phyloP scores from a whole-genome alignment of 2,888 invertebrate species.

The Drosophila nigricruria region DNA sequence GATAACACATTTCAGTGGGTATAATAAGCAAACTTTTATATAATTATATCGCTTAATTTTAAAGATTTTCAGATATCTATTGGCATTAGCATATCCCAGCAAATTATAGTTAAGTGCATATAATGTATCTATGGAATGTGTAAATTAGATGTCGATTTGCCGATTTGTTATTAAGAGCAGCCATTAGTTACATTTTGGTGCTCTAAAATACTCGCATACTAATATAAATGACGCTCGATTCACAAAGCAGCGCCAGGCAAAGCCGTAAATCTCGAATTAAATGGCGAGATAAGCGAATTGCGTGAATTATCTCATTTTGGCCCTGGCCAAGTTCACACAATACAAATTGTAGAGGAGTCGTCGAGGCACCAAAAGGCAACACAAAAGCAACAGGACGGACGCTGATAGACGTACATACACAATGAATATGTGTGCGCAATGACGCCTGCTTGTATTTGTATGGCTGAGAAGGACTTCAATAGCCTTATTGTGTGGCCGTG shows the following conservation, averaged over 20 bases:
- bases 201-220: constrained; percentile 9
- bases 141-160: constrained; percentile 8
- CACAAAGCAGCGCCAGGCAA: constrained; percentile 27
- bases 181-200: constrained; percentile 5
- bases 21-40: too few species aligned
- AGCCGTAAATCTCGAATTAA: constrained; percentile 66
- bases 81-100: not conserved
- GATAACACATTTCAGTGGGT: too few species aligned
- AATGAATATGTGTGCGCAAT: constrained; percentile 1
- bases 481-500: constrained; percentile 32
- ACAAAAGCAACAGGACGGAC: constrained; percentile 43
- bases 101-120: not conserved
- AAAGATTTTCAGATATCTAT: not conserved
- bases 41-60: too few species aligned
- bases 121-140: not conserved
- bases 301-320: constrained; percentile 66
- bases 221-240: constrained; percentile 8
- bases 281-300: constrained; percentile 61
- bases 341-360: constrained; percentile 47
- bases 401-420: constrained; percentile 17
- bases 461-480: constrained; percentile 39
- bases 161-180: constrained; percentile 4
- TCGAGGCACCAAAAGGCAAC: constrained; percentile 48
- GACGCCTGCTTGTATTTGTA: constrained; percentile 5
- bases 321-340: constrained; percentile 57